Conservation (phyloP, 2,113 vertebrate species). For the Ophthalmolycus amberensis region DNA sequence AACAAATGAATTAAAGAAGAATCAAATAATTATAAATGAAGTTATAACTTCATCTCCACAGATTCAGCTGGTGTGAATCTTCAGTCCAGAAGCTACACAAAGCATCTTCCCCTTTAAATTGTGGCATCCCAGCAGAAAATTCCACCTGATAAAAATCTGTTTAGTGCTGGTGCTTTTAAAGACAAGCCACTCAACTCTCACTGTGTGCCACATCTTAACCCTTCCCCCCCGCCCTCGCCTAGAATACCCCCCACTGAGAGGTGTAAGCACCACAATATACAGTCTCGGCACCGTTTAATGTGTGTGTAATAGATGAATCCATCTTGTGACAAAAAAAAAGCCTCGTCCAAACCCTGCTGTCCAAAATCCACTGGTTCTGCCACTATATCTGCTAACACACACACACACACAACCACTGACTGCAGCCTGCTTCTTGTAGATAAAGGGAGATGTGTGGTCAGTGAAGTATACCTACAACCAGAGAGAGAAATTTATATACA, state of each 20-base stretch:
- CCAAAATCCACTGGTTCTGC: conserved; percentile 54
- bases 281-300: conserved; percentile 16
- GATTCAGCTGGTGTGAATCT: background rate
- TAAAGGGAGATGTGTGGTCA: conserved; percentile 69
- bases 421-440: conserved; percentile 74
- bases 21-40: background rate
- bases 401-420: conserved; percentile 33
- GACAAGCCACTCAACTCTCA: conserved; percentile 59
- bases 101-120: conserved; percentile 16
- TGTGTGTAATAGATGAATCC: conserved; percentile 8
- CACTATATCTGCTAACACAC: conserved; percentile 30
- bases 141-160: conserved; percentile 64
- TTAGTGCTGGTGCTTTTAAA: conserved; percentile 54
- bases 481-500: conserved; percentile 48
- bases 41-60: background rate
- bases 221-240: background rate
- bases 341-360: conserved; percentile 10
- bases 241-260: conserved; percentile 42
- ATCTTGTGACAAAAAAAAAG: conserved; percentile 20
- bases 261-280: conserved; percentile 32
- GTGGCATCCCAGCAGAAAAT: conserved; percentile 12
- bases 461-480: conserved; percentile 71
- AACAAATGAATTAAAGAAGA: background rate
- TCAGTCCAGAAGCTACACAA: background rate
- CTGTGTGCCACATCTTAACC: conserved; percentile 46